These are phyloP conservation scores for Columba guinea DNA, from an alignment of 2,797 vertebrate genomes.

Conservation along the genomic window DNA sequence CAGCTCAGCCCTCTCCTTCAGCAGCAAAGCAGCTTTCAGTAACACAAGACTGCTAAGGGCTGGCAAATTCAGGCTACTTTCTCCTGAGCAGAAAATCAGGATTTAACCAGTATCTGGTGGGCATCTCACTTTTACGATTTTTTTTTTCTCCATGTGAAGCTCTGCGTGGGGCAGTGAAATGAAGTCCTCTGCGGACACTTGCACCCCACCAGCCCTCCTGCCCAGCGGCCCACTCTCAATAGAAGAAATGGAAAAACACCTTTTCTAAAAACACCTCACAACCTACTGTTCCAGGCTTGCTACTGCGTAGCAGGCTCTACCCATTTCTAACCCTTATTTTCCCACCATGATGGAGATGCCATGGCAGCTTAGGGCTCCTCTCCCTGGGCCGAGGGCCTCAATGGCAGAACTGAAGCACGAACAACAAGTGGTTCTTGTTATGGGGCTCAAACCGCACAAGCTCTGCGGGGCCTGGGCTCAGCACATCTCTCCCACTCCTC, in stretches of 20 bases:
- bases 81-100: neutral
- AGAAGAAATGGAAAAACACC: neutral
- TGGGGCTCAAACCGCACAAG: rapidly evolving
- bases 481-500: rapidly evolving
- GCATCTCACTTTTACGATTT: neutral
- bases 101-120: rapidly evolving
- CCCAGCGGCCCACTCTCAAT: rapidly evolving
- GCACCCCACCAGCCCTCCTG: neutral
- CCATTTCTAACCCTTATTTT: neutral
- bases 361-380: neutral
- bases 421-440: neutral
- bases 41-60: neutral
- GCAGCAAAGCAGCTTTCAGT: neutral
- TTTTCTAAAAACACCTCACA: neutral
- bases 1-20: neutral
- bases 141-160: neutral
- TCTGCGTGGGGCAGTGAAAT: neutral
- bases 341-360: neutral
- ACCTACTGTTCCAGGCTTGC: neutral
- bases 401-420: neutral
- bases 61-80: neutral
- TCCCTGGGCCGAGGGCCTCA: neutral
- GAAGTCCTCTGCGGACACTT: neutral
- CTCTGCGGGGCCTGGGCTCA: neutral
- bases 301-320: rapidly evolving